Conservation (phyloP, 2,113 vertebrate genomes). For the Arizona elegans region DNA sequence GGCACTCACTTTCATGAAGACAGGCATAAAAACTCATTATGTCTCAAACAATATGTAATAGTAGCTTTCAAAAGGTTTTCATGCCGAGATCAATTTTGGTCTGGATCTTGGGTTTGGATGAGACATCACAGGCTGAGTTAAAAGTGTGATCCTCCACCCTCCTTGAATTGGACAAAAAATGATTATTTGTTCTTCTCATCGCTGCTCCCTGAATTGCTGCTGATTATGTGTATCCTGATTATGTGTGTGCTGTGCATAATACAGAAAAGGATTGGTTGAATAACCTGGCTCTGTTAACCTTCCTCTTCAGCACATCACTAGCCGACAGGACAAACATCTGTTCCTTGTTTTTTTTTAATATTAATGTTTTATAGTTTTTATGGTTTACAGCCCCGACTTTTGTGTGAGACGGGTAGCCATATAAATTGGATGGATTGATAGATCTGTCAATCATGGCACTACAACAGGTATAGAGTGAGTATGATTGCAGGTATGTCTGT, state of each 20-base stretch:
- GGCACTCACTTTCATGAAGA: background rate
- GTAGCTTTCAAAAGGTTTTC: background rate
- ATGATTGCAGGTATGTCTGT: background rate
- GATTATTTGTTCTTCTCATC: background rate
- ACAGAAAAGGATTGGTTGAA: background rate
- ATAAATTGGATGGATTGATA: background rate
- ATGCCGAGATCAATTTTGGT: background rate
- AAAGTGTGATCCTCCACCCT: background rate
- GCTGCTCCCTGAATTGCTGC: background rate
- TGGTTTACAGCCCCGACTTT: background rate
- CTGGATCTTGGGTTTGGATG: background rate
- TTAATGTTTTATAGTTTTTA: background rate
- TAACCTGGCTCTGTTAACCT: background rate
- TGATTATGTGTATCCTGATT: background rate
- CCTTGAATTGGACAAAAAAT: background rate
- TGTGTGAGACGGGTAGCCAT: background rate
- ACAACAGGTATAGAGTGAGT: background rate
- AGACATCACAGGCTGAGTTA: background rate
- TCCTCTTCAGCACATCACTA: background rate
- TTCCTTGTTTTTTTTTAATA: background rate
- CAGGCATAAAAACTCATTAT: background rate
- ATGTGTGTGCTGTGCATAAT: background rate
- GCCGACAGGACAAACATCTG: background rate
- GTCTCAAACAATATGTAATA: background rate
- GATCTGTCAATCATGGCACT: background rate